phyloP scores from a whole-genome alignment of 92 coral and sea anemone species.

The Palythoa caribaeorum region DNA sequence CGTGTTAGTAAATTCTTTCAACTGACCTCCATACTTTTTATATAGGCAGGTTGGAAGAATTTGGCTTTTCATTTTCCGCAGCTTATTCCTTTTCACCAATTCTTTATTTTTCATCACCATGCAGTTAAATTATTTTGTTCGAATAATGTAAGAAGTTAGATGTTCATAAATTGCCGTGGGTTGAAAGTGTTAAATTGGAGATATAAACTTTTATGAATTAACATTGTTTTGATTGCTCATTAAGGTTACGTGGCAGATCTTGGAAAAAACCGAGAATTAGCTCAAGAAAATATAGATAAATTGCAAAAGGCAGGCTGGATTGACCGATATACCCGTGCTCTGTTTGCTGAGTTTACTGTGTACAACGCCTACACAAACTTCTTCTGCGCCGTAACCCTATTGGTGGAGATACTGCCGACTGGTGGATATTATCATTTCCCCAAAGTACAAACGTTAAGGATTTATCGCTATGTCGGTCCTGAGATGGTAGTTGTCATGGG shows the following conservation, averaged over 20 bases:
- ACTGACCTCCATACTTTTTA: too few species aligned
- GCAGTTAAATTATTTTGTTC: too few species aligned
- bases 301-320: constrained; percentile 70
- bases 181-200: too few species aligned
- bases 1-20: too few species aligned
- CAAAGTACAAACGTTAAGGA: constrained; percentile 77
- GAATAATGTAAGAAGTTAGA: too few species aligned
- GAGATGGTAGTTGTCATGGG: constrained; percentile 94
- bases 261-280: constrained; percentile 64
- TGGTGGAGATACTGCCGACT: constrained; percentile 77
- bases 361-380: constrained; percentile 88
- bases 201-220: too few species aligned
- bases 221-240: neutral
- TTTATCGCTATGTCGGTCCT: constrained; percentile 89
- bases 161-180: too few species aligned
- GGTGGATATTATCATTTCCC: constrained; percentile 81
- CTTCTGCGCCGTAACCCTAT: constrained; percentile 83
- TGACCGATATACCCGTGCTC: constrained; percentile 83
- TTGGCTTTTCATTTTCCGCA: too few species aligned
- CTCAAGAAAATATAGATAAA: constrained; percentile 28
- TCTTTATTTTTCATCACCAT: too few species aligned
- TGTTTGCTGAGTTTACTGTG: constrained; percentile 85
- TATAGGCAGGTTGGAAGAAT: too few species aligned
- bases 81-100: too few species aligned
- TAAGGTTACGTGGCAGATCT: constrained; percentile 87